Evolutionary conservation across 1,140 invertebrate species (phyloP).

Genomic region (Megalopta genalis): DNA sequence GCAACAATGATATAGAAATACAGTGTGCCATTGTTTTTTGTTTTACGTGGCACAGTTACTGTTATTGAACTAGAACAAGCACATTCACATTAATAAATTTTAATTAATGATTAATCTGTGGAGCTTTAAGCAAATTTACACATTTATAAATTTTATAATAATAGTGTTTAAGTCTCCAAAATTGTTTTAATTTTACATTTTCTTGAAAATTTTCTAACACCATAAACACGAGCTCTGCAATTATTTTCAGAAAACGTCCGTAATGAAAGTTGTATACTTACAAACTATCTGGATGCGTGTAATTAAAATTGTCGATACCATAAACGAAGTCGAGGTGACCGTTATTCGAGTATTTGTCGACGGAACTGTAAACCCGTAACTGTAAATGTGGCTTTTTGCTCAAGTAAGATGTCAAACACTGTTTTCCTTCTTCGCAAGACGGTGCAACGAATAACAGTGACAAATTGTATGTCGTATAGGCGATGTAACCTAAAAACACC

Average conservation of each 20-base stretch:
- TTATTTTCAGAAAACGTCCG: background rate
- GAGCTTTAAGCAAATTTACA: too few relatives aligned
- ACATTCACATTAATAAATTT: background rate
- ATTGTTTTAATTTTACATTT: too few relatives aligned
- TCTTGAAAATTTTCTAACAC: too few relatives aligned
- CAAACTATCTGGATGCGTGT: conserved; percentile 72
- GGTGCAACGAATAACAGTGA: conserved; percentile 86
- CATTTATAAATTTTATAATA: too few relatives aligned
- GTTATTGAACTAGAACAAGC: conserved; percentile 80
- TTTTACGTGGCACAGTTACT: conserved; percentile 85
- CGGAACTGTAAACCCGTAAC: conserved; percentile 82
- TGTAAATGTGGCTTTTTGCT: conserved; percentile 81
- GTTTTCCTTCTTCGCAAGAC: conserved; percentile 82
- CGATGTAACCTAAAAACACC: conserved; percentile 85
- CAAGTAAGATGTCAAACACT: conserved; percentile 83
- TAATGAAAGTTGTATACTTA: conserved; percentile 44
- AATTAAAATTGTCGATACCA: conserved; percentile 80
- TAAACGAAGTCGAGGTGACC: conserved; percentile 73
- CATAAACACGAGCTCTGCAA: too few relatives aligned
- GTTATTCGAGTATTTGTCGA: conserved; percentile 76
- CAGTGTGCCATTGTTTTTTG: conserved; percentile 88
- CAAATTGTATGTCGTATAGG: conserved; percentile 87
- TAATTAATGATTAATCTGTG: background rate
- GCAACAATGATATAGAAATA: conserved; percentile 84
- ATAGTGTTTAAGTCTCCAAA: too few relatives aligned